Conservation (phyloP, 2,888 invertebrate species). For the Dilophus febrilis region DNA sequence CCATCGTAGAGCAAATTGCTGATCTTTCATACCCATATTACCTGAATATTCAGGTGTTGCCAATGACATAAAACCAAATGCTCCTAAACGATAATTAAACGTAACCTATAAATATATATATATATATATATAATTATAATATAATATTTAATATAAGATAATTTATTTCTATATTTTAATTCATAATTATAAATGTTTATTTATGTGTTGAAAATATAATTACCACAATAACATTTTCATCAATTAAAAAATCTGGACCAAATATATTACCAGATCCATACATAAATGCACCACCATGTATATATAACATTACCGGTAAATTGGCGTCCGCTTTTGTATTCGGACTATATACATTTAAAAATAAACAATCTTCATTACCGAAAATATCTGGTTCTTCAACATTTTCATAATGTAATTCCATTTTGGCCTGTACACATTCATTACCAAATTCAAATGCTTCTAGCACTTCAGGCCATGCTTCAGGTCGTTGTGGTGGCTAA, state of each 20-base stretch:
- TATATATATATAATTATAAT: too few relatives aligned
- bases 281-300: constrained; percentile 57
- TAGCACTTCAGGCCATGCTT: background rate
- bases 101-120: constrained; percentile 25
- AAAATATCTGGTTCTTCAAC: constrained; percentile 9
- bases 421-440: background rate
- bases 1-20: constrained; percentile 52
- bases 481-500: constrained; percentile 1
- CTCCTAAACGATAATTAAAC: constrained; percentile 54
- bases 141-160: too few relatives aligned
- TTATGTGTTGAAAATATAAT: background rate
- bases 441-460: constrained; percentile 2
- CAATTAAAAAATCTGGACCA: constrained; percentile 42
- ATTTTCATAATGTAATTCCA: background rate
- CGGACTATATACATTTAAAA: constrained; percentile 44
- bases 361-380: constrained; percentile 53
- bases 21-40: constrained; percentile 59
- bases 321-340: constrained; percentile 19
- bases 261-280: constrained; percentile 38
- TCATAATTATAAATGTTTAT: background rate
- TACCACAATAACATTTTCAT: constrained; percentile 44
- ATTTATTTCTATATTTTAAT: too few relatives aligned
- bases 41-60: constrained; percentile 58
- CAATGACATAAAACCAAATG: constrained; percentile 40
- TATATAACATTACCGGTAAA: constrained; percentile 44